Base-by-base conservation (phyloP, 2,888 invertebrate species). In the Electrophaes corylata region DNA sequence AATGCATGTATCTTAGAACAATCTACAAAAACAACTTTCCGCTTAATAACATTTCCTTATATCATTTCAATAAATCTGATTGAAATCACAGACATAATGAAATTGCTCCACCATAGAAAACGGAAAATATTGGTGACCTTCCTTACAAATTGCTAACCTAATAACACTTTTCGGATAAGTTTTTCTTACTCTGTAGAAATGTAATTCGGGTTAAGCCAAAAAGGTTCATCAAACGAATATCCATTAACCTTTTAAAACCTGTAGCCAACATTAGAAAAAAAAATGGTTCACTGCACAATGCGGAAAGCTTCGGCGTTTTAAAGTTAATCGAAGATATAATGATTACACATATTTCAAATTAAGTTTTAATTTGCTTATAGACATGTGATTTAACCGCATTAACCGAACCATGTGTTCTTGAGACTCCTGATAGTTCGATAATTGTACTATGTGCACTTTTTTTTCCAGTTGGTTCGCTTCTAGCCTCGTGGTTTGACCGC, bases 1-100 rank as follows among this genome's bases (percentile, higher is more conserved):
- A n/a, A n/a, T n/a, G n/a, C n/a, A n/a, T n/a, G n/a, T n/a, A n/a
- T n/a, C n/a, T n/a, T n/a, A n/a, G n/a, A n/a, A n/a, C n/a, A 53
- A 46, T 19, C 39, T 12, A 39, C 33, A 69, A 63, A 67, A 64
- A 8, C 43, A 33, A 33, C 19, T 35, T 33, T 43, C 49, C 1
- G 29, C 14, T 33, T 46, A 12, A 11, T 35, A 20, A 37, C 44
- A 37, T 44, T 44, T 31, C 14, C 31, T 49, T 23, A 8, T 52
- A 37, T 18, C 35, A 41, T 35, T 51, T 46, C 46, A 57, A 57
- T 57, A 57, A 57, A 45, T 51, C 41, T 39, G 46, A 57, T 51
- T 10, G 33, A 46, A 57, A 23, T 35, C 49, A 26, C 19, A 46
- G 50, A 41, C 16, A 40, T 57, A 57, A 51, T 46, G 41, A 46